These are phyloP conservation scores for Rutilus rutilus DNA, from an alignment of 2,113 vertebrate genomes.

Conservation along the genomic window DNA sequence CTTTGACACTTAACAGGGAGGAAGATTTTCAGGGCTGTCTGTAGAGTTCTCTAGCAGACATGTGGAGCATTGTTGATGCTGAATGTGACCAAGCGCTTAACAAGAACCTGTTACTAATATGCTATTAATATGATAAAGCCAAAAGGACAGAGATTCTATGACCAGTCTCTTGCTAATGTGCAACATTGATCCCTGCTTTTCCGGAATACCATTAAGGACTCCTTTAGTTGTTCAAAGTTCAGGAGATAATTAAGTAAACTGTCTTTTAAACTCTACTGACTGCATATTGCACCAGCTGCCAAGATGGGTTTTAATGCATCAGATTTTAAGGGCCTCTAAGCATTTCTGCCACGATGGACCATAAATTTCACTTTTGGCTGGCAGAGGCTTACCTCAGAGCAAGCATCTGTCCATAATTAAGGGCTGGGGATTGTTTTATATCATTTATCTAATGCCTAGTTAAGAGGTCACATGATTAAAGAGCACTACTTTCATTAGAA, in stretches of 20 bases:
- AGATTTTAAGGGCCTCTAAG: constrained; percentile 65
- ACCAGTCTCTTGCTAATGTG: constrained; percentile 53
- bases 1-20: not conserved
- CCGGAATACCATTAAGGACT: constrained; percentile 48
- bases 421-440: constrained; percentile 52
- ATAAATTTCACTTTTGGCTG: constrained; percentile 61
- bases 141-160: constrained; percentile 1
- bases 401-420: constrained; percentile 61
- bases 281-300: constrained; percentile 56
- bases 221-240: constrained; percentile 61
- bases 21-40: not conserved
- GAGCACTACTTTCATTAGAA: constrained; percentile 60
- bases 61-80: not conserved
- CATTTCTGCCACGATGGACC: constrained; percentile 61
- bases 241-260: constrained; percentile 67
- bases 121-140: not conserved
- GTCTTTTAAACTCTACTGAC: constrained; percentile 64
- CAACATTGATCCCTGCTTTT: constrained; percentile 43
- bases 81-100: not conserved
- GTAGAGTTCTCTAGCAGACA: not conserved
- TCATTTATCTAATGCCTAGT: constrained; percentile 44
- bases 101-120: not conserved
- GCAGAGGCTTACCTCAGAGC: constrained; percentile 58
- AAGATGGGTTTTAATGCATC: constrained; percentile 63
- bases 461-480: constrained; percentile 48